phyloP scores from a whole-genome alignment of 1,140 invertebrate genomes.

The Drusus annulatus region DNA sequence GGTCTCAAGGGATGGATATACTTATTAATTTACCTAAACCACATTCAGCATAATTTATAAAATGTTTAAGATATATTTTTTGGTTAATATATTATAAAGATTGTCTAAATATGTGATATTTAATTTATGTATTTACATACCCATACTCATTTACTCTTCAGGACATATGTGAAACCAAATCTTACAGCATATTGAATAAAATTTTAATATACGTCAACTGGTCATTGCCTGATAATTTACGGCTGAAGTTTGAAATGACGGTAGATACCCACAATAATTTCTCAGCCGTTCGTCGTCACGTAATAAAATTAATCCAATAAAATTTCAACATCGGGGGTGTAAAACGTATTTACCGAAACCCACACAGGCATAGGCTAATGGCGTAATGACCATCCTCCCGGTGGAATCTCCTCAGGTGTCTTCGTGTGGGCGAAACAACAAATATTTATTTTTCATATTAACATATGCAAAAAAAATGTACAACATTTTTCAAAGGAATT shows the following conservation, averaged over 20 bases:
- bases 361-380: neutral
- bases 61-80: no score
- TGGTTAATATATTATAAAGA: no score
- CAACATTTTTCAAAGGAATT: no score
- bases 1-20: no score
- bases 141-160: neutral
- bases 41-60: no score
- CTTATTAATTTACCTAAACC: no score
- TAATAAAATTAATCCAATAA: constrained; percentile 26
- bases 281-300: constrained; percentile 13
- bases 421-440: neutral
- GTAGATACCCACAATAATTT: neutral
- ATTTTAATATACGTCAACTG: neutral
- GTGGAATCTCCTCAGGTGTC: neutral
- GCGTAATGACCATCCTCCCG: neutral
- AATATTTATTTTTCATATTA: neutral
- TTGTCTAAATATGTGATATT: no score
- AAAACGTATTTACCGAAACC: neutral
- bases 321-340: neutral
- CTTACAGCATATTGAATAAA: neutral
- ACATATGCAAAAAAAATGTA: no score
- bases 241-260: neutral
- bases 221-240: neutral
- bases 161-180: neutral
- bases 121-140: neutral